Evolutionary conservation across 2,888 invertebrate species (phyloP).

Genomic region (Siphlonurus alternatus): DNA sequence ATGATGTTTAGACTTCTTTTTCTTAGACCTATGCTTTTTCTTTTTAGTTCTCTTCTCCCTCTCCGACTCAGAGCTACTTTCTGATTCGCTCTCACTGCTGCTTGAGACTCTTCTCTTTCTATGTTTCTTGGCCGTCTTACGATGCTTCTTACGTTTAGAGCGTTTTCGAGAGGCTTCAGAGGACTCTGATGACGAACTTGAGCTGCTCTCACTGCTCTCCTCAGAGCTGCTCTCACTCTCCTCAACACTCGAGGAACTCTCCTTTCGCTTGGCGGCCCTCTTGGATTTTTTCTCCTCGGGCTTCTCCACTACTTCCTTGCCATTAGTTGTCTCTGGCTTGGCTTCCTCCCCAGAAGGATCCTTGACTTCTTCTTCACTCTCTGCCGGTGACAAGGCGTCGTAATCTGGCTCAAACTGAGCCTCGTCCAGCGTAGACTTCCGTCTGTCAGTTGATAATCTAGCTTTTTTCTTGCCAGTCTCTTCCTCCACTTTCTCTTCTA

Average conservation of each 20-base stretch:
- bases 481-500: constrained; percentile 11
- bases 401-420: constrained; percentile 59
- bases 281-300: constrained; percentile 17
- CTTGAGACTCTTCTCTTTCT: constrained; percentile 23
- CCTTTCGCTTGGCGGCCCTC: constrained; percentile 18
- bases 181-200: background rate
- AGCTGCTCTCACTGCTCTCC: constrained; percentile 1
- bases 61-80: constrained; percentile 43
- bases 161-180: background rate
- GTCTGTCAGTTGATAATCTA: constrained; percentile 29
- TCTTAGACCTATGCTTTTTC: constrained; percentile 33
- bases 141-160: constrained; percentile 16
- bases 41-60: constrained; percentile 26
- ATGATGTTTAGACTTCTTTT: constrained; percentile 32
- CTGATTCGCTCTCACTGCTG: constrained; percentile 42
- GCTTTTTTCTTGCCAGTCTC: constrained; percentile 12
- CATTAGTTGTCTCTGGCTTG: constrained; percentile 1
- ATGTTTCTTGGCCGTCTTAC: constrained; percentile 23
- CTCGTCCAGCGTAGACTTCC: constrained; percentile 52
- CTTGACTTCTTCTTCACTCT: constrained; percentile 28
- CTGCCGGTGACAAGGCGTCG: constrained; percentile 41
- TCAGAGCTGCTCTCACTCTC: background rate
- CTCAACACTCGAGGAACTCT: background rate
- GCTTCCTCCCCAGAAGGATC: background rate
- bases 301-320: constrained; percentile 2